Evolutionary conservation across 2,888 invertebrate species (phyloP).

Genomic region (Azorinus chamasolen): DNA sequence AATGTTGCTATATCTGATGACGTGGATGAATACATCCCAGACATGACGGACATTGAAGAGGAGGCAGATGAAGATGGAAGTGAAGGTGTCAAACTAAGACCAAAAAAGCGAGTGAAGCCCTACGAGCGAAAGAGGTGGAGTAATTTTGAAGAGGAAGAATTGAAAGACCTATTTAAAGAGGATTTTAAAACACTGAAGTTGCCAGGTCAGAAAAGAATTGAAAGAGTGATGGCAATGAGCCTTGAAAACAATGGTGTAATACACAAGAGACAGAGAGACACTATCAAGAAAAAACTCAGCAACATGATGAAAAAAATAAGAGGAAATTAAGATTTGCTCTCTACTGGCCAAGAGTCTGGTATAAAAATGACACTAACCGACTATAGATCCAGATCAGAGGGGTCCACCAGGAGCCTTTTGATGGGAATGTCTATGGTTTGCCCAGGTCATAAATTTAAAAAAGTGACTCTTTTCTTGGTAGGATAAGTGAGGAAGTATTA

Average conservation of each 20-base stretch:
- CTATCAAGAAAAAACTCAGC: constrained; percentile 20
- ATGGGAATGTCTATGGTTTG: no score
- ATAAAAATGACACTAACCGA: no score
- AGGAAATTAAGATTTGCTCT: no score
- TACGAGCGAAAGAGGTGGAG: neutral
- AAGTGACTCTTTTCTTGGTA: no score
- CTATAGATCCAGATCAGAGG: no score
- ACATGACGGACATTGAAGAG: constrained; percentile 7
- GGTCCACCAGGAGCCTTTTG: no score
- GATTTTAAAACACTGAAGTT: constrained; percentile 6
- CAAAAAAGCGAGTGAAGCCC: neutral
- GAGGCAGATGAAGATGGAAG: constrained; percentile 1
- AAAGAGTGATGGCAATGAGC: constrained; percentile 24
- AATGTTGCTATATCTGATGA: neutral
- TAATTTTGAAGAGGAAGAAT: neutral
- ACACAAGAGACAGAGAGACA: constrained; percentile 29
- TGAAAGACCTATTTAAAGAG: constrained; percentile 9
- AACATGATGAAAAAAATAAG: no score
- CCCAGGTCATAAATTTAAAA: no score
- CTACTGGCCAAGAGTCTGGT: no score
- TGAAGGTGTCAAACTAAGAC: neutral
- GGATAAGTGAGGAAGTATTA: no score
- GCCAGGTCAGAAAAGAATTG: constrained; percentile 10
- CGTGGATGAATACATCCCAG: constrained; percentile 1
- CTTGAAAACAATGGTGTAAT: constrained; percentile 15